Evolutionary conservation across 2,113 vertebrate genomes (phyloP).

Genomic region (Catharus minimus): DNA sequence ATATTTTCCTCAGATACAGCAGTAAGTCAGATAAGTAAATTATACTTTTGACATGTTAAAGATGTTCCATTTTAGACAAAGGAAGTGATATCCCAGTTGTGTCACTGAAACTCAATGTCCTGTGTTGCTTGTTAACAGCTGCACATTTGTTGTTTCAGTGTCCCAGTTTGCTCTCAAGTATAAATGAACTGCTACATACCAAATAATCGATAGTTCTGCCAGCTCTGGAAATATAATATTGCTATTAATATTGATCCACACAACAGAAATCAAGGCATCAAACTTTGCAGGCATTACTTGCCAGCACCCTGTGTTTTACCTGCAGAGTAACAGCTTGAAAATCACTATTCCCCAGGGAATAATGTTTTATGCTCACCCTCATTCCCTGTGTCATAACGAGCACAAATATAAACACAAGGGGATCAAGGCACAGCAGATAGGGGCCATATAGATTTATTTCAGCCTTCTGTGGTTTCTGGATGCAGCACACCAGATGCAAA

Average conservation of each 20-base stretch:
- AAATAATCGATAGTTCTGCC: constrained; percentile 59
- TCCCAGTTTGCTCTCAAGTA: constrained; percentile 36
- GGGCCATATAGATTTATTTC: not conserved
- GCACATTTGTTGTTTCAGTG: constrained; percentile 9
- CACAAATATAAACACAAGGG: not conserved
- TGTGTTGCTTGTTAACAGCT: constrained; percentile 16
- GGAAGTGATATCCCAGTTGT: not conserved
- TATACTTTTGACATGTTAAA: constrained; percentile 9
- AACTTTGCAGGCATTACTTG: not conserved
- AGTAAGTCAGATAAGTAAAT: not conserved
- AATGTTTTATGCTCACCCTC: not conserved
- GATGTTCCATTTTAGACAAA: not conserved
- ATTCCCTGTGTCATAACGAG: fast-evolving
- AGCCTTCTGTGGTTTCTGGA: not conserved
- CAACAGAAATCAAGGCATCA: constrained; percentile 49
- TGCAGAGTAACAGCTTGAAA: not conserved
- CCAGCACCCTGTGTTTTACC: not conserved
- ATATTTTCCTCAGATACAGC: not conserved
- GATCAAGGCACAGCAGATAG: not conserved
- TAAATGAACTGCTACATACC: constrained; percentile 7
- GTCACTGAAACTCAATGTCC: not conserved
- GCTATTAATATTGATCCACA: constrained; percentile 44
- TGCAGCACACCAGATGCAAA: not conserved
- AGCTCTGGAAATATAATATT: constrained; percentile 47
- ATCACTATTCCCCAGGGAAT: not conserved